These are phyloP conservation scores for Furnarius figulus DNA, from an alignment of 2,113 vertebrate genomes.

Conservation along the genomic window DNA sequence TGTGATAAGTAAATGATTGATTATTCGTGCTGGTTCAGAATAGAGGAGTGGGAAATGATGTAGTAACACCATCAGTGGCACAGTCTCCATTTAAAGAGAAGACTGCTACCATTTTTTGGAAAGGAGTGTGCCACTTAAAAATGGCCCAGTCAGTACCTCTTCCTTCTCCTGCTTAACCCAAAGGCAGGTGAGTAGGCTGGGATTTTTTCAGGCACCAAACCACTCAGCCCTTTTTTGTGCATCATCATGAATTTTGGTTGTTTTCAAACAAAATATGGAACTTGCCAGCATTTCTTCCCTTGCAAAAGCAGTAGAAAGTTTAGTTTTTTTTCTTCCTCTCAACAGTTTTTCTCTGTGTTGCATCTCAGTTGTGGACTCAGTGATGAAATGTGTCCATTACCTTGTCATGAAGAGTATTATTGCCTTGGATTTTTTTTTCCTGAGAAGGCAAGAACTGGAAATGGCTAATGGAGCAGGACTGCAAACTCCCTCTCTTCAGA, in stretches of 20 bases:
- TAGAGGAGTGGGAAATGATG: constrained; percentile 20
- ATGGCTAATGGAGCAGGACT: neutral
- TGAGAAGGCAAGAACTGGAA: neutral
- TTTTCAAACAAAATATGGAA: neutral
- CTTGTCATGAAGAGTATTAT: neutral
- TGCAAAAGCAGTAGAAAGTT: neutral
- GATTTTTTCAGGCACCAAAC: neutral
- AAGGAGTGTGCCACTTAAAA: neutral
- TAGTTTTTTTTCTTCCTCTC: neutral
- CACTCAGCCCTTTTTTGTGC: neutral
- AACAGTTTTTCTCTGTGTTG: neutral
- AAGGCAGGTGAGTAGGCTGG: neutral
- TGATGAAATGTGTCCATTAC: neutral
- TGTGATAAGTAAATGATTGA: constrained; percentile 56
- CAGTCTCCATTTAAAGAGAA: neutral
- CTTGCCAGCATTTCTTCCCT: neutral
- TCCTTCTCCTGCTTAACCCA: neutral
- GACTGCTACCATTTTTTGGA: neutral
- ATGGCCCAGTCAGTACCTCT: neutral
- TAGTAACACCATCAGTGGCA: neutral
- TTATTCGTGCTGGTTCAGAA: constrained; percentile 22
- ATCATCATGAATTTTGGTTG: neutral
- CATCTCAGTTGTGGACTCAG: neutral
- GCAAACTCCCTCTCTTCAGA: neutral
- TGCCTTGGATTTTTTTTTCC: neutral